These are phyloP conservation scores for Toxotes jaculatrix DNA, from an alignment of 2,113 vertebrate species.

Conservation along the genomic window DNA sequence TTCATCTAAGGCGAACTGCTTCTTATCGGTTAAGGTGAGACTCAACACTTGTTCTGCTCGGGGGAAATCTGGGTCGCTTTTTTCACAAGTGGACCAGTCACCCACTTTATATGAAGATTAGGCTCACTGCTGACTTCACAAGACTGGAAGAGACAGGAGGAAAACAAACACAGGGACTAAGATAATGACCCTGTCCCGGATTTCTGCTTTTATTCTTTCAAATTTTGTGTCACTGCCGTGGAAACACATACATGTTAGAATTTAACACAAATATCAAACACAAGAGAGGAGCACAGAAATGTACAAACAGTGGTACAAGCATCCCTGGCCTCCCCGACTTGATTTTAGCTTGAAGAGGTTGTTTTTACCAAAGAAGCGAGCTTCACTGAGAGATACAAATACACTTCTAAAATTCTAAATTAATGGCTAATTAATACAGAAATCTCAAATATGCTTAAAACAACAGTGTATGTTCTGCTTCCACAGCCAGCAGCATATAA, in stretches of 20 bases:
- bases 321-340: neutral
- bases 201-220: neutral
- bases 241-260: neutral
- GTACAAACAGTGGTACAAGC: neutral
- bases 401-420: conserved; percentile 15
- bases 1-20: conserved; percentile 54
- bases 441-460: conserved; percentile 28
- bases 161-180: conserved; percentile 53
- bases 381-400: conserved; percentile 23
- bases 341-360: neutral
- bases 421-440: conserved; percentile 58
- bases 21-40: conserved; percentile 63
- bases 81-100: conserved; percentile 63
- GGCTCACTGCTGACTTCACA: conserved; percentile 36
- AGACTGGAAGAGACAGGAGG: conserved; percentile 54
- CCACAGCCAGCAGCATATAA: conserved; percentile 44
- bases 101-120: conserved; percentile 69
- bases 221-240: conserved; percentile 1
- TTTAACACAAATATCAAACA: too few relatives aligned
- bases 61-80: conserved; percentile 45
- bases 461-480: conserved; percentile 32
- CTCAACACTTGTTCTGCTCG: conserved; percentile 57
- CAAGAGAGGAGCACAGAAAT: neutral
- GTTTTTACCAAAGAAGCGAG: conserved; percentile 4
- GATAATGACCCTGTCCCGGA: conserved; percentile 47